Evolutionary conservation across 2,888 invertebrate genomes (phyloP), one percentile per base, ranked within the genome.

Genomic region (Synanthedon vespiformis): DNA sequence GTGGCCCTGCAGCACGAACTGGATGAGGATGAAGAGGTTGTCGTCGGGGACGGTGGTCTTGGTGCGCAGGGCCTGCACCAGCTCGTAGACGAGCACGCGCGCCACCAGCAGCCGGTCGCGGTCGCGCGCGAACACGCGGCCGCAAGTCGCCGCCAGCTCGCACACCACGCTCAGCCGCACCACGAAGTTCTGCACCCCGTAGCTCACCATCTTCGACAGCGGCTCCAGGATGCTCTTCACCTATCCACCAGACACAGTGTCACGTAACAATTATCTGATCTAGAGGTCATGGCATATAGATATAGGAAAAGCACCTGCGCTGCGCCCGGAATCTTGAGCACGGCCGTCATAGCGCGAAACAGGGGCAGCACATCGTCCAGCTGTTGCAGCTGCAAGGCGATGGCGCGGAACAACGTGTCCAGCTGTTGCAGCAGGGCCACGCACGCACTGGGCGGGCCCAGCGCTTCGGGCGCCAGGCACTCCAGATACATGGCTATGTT

Each of bases 401-500:
- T 89, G 64, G 92, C 90, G 18, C 98, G 90, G 70, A 97, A 93
- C 65, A 99, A 90, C 44, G 91, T 90, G 68, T 99, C 99, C 72
- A 98, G 89, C 70, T 95, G 95, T 56, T 92, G 90, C 60, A 98
- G 89, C 4, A 98, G 91, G 44, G 93, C 91, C 47, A 91, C 90
- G 54, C 94, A 90, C 1, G 92, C 92, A 47, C 90, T 86, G 1
- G 90, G 89, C 47, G 92, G 90, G 3, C 92, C 92, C 51, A 92
- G 87, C 14, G 93, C 92, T 67, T 96, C 95, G 59, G 96, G 90
- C 8, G 97, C 95, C 53, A 98, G 89, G 77, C 95, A 96, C 69
- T 97, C 96, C 69, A 99, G 89, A 83, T 99, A 99, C 73, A 93
- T 94, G 2, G 97, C 94, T 71, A 99, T 92, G 83, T 99, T 99